Base-by-base conservation (phyloP, 2,113 vertebrate species). In the Lasiurus borealis region DNA sequence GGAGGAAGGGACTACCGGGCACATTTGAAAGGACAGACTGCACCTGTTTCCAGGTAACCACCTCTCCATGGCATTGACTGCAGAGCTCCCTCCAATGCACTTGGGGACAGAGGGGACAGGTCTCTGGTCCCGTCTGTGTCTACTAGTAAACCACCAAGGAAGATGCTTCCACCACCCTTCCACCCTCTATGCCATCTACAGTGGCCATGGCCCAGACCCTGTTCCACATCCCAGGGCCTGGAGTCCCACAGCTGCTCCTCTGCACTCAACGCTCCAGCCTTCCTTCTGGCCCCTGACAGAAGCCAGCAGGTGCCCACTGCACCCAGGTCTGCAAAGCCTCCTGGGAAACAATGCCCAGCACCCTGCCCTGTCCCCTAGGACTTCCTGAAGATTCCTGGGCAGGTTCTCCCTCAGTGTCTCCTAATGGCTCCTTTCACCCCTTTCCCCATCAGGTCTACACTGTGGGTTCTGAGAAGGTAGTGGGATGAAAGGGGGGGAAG, bases 21-120 rank as follows among this genome's bases (percentile, higher is more conserved):
- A 8, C 14, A 36, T 9, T 1, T 14, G 18, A 82, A 25, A 8
- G 12, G 18, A 5, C 6, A 31, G 48, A 29, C 29, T 14, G 1
- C 9, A 27, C 40, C 11, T 18, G 9, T 16, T 0, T 11, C 19
- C 27, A 7, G 31, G 75, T 3, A 46, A 11, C 31, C 0, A 0
- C 34, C 15, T 44, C 57, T 31, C 57, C 1, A 19, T 0, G 19
- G 44, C 16, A 3, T 31, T 27, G 4, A 19, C 31, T 11, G 31
- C 46, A 77, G 6, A 3, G 11, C n/a, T 0, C 80, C 15, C 25
- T 50, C 11, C 80, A 27, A 5, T 1, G 46, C 50, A 13, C 2
- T 5, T 8, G 4, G 5, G 13, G 19, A 2, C 2, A 15, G 21
- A 16, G 5, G 6, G 31, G 72, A 13, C 23, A 15, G 23, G 31